These are phyloP conservation scores for Tamandua tetradactyla DNA, from an alignment of 2,797 vertebrate species.

Conservation along the genomic window DNA sequence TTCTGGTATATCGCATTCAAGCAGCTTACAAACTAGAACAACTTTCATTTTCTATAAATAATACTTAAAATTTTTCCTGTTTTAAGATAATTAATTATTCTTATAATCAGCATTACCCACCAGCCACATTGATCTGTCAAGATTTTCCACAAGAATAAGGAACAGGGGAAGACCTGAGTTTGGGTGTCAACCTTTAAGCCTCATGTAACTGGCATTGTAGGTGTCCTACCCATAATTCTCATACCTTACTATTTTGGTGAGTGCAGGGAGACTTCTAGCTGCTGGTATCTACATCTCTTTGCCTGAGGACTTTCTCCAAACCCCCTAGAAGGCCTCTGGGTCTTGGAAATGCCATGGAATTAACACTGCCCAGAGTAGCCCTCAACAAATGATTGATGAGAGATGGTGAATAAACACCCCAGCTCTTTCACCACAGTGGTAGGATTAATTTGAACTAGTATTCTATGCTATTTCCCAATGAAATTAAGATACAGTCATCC, in stretches of 20 bases:
- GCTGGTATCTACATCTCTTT: neutral
- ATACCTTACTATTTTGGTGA: neutral
- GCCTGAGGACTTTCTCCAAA: neutral
- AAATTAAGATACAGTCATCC: neutral
- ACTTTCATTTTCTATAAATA: neutral
- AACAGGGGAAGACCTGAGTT: neutral
- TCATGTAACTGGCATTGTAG: neutral
- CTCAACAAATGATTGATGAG: neutral
- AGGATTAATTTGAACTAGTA: neutral
- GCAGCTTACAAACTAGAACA: no score
- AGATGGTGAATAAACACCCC: neutral
- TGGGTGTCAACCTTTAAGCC: neutral
- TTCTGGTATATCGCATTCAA: no score
- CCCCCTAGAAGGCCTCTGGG: neutral
- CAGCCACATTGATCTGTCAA: neutral
- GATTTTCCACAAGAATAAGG: neutral
- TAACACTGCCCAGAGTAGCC: neutral
- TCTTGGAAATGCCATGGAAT: neutral
- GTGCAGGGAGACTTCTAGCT: neutral
- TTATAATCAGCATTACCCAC: neutral
- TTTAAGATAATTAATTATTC: neutral
- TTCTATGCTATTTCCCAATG: neutral
- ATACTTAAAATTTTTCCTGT: neutral
- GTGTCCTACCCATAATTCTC: neutral
- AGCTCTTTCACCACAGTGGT: neutral